Percentiles rank a stretch among this genome's conserved stretches.
Evolutionary conservation across 2,113 vertebrate genomes (phyloP).

Genomic region (Gadus macrocephalus): DNA sequence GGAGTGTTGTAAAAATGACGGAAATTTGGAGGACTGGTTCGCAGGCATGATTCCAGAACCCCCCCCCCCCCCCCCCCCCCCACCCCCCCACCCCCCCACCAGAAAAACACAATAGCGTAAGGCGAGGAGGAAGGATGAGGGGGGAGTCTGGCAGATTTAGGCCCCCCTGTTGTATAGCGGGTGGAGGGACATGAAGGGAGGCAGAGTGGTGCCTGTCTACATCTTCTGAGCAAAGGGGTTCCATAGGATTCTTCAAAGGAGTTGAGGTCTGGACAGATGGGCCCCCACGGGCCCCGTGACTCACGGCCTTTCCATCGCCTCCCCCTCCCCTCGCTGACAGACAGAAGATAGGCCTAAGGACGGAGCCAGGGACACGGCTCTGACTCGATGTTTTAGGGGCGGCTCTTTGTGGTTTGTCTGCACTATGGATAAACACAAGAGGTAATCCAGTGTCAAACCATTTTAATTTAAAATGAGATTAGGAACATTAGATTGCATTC

Average conservation of each 20-base stretch:
- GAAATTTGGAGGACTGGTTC: conserved; percentile 27
- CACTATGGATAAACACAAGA: no score
- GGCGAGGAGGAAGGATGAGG: conserved; percentile 9
- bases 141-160: conserved; percentile 12
- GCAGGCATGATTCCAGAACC: background rate
- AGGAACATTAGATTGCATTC: no score
- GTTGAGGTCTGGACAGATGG: conserved; percentile 63
- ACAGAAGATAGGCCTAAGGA: background rate
- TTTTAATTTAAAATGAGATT: no score
- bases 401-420: no score
- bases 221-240: conserved; percentile 66
- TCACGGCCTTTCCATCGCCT: conserved; percentile 55
- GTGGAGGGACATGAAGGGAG: conserved; percentile 54
- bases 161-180: conserved; percentile 50
- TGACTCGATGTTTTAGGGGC: no score
- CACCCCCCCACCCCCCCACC: no score
- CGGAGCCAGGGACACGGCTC: background rate
- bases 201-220: conserved; percentile 51
- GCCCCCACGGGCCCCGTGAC: conserved; percentile 62
- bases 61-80: no score
- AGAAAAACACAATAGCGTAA: background rate
- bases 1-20: conserved; percentile 6
- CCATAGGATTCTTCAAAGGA: conserved; percentile 72
- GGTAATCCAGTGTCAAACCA: no score
- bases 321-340: conserved; percentile 26